Percentiles rank a stretch among this genome's conserved stretches.
Evolutionary conservation across 2,888 invertebrate genomes (phyloP).

Genomic region (Athalia cordata): DNA sequence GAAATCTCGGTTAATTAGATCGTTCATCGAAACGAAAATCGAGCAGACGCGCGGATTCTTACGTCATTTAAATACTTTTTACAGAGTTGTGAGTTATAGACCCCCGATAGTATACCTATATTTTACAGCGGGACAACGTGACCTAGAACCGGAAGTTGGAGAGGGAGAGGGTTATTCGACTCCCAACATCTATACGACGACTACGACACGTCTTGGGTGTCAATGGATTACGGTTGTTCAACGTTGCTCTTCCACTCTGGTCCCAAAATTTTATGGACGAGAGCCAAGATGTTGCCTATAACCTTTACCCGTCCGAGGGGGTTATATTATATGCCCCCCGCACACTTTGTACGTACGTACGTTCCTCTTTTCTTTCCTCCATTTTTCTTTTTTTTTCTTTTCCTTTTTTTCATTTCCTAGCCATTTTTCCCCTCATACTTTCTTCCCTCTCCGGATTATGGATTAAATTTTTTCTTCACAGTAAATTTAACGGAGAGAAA

Average conservation of each 20-base stretch:
- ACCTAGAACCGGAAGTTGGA: slow-evolving; percentile 29
- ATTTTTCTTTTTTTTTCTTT: neutral
- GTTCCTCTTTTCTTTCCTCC: slow-evolving; percentile 21
- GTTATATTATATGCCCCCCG: neutral
- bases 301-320: slow-evolving; percentile 26
- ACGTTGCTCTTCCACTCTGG: slow-evolving; percentile 37
- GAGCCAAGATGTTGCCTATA: slow-evolving; percentile 40
- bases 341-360: slow-evolving; percentile 16
- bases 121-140: neutral
- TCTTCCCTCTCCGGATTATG: no score
- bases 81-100: neutral
- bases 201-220: slow-evolving; percentile 34
- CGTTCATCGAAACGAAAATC: no score
- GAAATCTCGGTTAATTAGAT: no score
- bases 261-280: slow-evolving; percentile 30
- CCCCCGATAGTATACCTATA: neutral
- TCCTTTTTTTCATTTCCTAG: slow-evolving; percentile 9
- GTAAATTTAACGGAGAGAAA: no score
- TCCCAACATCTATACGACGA: neutral
- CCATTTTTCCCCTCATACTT: neutral
- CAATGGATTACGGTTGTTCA: slow-evolving; percentile 40
- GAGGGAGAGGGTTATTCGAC: neutral
- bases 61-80: neutral
- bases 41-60: no score
- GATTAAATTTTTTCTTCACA: no score